Base-by-base conservation (phyloP, 2,888 invertebrate genomes). In the Thalpophila matura region DNA sequence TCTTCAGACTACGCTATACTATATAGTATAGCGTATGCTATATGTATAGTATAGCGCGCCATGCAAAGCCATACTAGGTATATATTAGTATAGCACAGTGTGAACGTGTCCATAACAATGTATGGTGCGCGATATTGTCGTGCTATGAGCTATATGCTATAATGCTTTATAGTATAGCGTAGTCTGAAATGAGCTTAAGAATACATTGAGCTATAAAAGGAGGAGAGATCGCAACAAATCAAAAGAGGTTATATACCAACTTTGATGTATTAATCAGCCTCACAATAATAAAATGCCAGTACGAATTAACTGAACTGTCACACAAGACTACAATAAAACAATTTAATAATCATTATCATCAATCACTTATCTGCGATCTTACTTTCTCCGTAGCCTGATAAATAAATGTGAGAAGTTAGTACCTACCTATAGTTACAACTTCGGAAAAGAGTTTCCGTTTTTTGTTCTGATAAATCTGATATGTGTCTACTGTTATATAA, bases 311-410 rank as follows among this genome's bases (percentile, higher is more conserved):
- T 16, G 18, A 50, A 56, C 46, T 69, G 69, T 61, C 72, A 57
- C 14, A 67, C 50, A 67, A 65, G 50, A 58, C 60, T 56, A 61
- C 63, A 61, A 63, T 61, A 67, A 72, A 72, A 69, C 65, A 72
- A 68, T 66, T 43, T 47, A 57, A 64, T 68, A 65, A 70, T 69
- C 33, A 50, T n/a, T 74, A 70, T 64, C 76, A 74, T 77, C 59
- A 60, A 74, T 77, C 76, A 64, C 26, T 51, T 70, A 77, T 72
- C 64, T 43, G 14, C 3, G 60, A 78, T 71, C 70, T 31, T 45
- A 70, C 80, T 80, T 80, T 80, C 80, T 73, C 79, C 66, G 40
- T 12, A 27, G 42, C 16, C 26, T 65, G 57, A 64, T 60, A 22
- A 29, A 47, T n/a, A n/a, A 26, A 58, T 70, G 74, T 74, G 74